A percentile compares a stretch with the other conserved stretches of the same genome.
phyloP scores from a whole-genome alignment of 1,140 invertebrate species.

The Meloidogyne floridensis region DNA sequence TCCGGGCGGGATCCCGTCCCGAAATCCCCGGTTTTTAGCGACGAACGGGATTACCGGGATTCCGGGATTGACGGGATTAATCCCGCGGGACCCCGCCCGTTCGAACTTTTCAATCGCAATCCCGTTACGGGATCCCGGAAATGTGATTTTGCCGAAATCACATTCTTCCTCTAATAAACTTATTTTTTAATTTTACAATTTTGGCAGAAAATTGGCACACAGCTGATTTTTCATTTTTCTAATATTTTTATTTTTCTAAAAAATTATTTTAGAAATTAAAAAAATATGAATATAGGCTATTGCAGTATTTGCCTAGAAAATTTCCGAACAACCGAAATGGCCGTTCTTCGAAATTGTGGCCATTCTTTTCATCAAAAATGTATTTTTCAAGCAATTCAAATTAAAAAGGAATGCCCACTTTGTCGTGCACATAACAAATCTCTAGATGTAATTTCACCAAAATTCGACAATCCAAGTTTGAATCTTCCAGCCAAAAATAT shows the following conservation, averaged over 20 bases:
- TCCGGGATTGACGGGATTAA: too few relatives aligned
- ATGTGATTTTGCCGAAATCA: too few relatives aligned
- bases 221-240: background rate
- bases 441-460: background rate
- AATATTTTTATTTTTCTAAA: too few relatives aligned
- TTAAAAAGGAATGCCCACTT: background rate
- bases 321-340: background rate
- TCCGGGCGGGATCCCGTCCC: too few relatives aligned
- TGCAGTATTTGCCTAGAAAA: background rate
- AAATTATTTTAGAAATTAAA: background rate
- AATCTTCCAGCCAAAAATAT: background rate
- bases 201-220: background rate
- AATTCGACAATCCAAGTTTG: background rate
- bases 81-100: too few relatives aligned
- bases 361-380: conserved; percentile 3
- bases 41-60: too few relatives aligned
- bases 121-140: too few relatives aligned
- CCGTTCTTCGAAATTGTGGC: background rate
- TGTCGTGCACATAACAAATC: background rate
- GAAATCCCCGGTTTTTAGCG: too few relatives aligned
- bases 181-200: too few relatives aligned
- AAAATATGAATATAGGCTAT: background rate
- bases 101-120: too few relatives aligned
- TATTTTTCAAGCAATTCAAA: background rate
- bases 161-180: too few relatives aligned